These are phyloP conservation scores for Salvelinus namaycush DNA, from an alignment of 2,113 vertebrate genomes.

Conservation along the genomic window DNA sequence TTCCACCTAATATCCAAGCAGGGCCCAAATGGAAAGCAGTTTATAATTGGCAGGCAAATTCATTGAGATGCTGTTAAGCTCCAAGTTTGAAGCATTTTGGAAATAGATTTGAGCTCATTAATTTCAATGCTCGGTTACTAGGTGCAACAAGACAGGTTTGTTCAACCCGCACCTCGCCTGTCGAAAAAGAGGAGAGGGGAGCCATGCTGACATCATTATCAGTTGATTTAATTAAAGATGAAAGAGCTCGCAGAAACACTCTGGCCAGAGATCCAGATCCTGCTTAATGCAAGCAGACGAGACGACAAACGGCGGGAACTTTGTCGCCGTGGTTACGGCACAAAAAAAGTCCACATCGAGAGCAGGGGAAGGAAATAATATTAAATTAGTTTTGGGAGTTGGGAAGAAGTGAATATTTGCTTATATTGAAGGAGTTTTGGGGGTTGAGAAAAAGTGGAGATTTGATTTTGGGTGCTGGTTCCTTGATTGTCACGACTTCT, in stretches of 20 bases:
- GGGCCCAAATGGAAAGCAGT: conserved; percentile 9
- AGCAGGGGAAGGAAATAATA: too few species aligned
- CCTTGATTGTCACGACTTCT: too few species aligned
- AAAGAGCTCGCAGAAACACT: conserved; percentile 16
- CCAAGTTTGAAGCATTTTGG: conserved; percentile 7
- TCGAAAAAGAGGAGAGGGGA: conserved; percentile 3
- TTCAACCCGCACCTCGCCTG: background rate
- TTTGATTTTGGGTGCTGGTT: too few species aligned
- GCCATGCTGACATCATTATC: conserved; percentile 1
- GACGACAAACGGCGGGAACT: background rate
- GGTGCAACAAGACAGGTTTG: background rate
- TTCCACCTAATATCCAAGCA: background rate
- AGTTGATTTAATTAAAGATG: conserved; percentile 33
- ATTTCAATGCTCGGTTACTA: conserved; percentile 12
- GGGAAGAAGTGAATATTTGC: too few species aligned
- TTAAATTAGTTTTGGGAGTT: too few species aligned
- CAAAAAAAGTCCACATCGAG: background rate
- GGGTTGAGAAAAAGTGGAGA: too few species aligned
- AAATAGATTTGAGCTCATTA: conserved; percentile 17
- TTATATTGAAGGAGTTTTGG: too few species aligned
- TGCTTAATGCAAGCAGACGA: conserved; percentile 13
- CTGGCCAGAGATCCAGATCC: conserved; percentile 1
- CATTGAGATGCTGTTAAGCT: conserved; percentile 5
- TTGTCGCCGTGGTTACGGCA: background rate
- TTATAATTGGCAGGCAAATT: conserved; percentile 8